These are phyloP conservation scores for Theodoxus fluviatilis DNA, from an alignment of 2,888 invertebrate genomes.

Conservation along the genomic window DNA sequence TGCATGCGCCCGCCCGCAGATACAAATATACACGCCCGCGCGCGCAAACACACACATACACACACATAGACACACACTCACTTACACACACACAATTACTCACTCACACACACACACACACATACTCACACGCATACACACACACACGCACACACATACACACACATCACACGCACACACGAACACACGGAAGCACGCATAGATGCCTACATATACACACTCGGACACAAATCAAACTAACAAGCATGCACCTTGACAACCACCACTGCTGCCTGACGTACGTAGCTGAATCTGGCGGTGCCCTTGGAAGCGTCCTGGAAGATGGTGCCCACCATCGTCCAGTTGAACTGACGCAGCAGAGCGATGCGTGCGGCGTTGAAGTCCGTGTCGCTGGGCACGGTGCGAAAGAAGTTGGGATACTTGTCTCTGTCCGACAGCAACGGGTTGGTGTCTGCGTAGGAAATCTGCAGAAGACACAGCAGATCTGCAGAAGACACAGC, in stretches of 20 bases:
- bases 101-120: not conserved
- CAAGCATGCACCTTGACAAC: not conserved
- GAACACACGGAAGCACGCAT: not conserved
- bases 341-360: constrained; percentile 89
- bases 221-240: not conserved
- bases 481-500: too few species aligned
- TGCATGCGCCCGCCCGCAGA: not conserved
- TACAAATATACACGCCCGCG: not conserved
- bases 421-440: constrained; percentile 76
- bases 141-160: not conserved
- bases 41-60: constrained; percentile 11
- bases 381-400: constrained; percentile 94
- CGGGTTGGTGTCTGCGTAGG: constrained; percentile 97
- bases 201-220: not conserved
- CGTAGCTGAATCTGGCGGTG: constrained; percentile 31
- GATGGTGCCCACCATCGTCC: constrained; percentile 96
- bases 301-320: constrained; percentile 69
- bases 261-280: constrained; percentile 19
- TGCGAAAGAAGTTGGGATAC: constrained; percentile 95
- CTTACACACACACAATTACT: constrained; percentile 1
- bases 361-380: constrained; percentile 91
- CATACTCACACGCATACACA: not conserved
- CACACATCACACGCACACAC: not conserved
- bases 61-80: constrained; percentile 10
- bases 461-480: too few species aligned